A percentile compares a stretch with the other conserved stretches of the same genome.
phyloP scores from a whole-genome alignment of 1,140 invertebrate genomes.

The Drosophila malerkotliana region DNA sequence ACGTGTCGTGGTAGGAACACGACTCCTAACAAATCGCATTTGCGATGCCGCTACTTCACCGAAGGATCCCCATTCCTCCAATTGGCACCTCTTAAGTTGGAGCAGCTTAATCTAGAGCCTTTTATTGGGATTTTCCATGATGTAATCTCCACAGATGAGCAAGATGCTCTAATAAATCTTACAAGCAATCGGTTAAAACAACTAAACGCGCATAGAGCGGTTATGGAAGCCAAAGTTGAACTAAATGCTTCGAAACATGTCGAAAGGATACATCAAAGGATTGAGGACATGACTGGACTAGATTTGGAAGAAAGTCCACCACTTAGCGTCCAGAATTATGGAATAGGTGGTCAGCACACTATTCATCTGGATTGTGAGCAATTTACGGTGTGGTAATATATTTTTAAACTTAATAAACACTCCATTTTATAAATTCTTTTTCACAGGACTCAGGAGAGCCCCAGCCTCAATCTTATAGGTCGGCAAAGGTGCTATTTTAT shows the following conservation, averaged over 20 bases:
- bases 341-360: slow-evolving; percentile 88
- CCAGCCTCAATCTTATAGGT: slow-evolving; percentile 17
- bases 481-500: slow-evolving; percentile 44
- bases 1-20: slow-evolving; percentile 25
- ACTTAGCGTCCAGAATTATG: slow-evolving; percentile 87
- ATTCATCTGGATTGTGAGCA: slow-evolving; percentile 87
- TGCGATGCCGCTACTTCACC: slow-evolving; percentile 92
- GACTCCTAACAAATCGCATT: slow-evolving; percentile 50
- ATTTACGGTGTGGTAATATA: slow-evolving; percentile 3
- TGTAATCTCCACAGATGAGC: slow-evolving; percentile 94
- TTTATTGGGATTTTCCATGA: slow-evolving; percentile 94
- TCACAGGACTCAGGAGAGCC: neutral
- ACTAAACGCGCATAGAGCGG: slow-evolving; percentile 89
- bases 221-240: slow-evolving; percentile 88
- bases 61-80: slow-evolving; percentile 90
- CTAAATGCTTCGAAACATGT: slow-evolving; percentile 87
- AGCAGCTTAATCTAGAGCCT: slow-evolving; percentile 93
- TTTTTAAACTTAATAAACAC: neutral
- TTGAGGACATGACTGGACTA: slow-evolving; percentile 89
- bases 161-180: slow-evolving; percentile 92
- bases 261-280: slow-evolving; percentile 83
- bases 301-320: slow-evolving; percentile 85
- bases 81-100: slow-evolving; percentile 95
- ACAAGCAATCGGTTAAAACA: slow-evolving; percentile 93
- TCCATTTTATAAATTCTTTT: neutral